These are phyloP conservation scores for Melanogrammus aeglefinus DNA, from an alignment of 2,797 vertebrate genomes.

Conservation along the genomic window DNA sequence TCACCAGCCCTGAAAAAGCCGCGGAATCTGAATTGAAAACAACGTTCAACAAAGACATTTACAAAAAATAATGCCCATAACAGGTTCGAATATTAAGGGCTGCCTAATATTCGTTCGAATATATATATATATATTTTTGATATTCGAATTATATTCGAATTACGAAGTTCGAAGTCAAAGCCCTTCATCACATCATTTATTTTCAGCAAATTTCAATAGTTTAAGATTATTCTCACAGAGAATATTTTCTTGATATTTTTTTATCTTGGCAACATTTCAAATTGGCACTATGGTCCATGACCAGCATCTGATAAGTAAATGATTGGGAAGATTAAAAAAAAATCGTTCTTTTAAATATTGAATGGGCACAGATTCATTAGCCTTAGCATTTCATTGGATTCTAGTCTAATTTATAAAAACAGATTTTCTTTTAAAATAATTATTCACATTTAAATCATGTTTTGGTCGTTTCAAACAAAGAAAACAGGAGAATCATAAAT, in stretches of 20 bases:
- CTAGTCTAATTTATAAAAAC: not conserved
- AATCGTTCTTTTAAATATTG: not conserved
- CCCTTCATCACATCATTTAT: constrained; percentile 30
- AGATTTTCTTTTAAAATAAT: not conserved
- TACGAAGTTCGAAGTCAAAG: no score
- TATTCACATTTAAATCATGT: not conserved
- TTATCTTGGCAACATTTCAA: not conserved
- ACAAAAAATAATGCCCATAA: no score
- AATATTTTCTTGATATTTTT: not conserved
- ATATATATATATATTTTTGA: no score
- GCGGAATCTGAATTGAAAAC: no score
- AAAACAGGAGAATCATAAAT: not conserved
- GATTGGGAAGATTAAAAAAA: not conserved
- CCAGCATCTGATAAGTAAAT: not conserved
- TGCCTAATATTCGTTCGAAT: no score
- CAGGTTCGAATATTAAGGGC: no score
- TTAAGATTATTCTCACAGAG: not conserved
- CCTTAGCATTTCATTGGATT: not conserved
- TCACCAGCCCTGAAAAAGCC: no score
- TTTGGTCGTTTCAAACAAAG: not conserved
- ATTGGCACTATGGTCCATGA: not conserved
- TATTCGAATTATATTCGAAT: no score
- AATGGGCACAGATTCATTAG: not conserved
- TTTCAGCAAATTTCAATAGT: constrained; percentile 6
- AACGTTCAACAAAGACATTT: no score